Percentiles rank a stretch among this genome's conserved stretches.
Evolutionary conservation across 2,888 invertebrate species (phyloP).

Genomic region (Adela reaumurella): DNA sequence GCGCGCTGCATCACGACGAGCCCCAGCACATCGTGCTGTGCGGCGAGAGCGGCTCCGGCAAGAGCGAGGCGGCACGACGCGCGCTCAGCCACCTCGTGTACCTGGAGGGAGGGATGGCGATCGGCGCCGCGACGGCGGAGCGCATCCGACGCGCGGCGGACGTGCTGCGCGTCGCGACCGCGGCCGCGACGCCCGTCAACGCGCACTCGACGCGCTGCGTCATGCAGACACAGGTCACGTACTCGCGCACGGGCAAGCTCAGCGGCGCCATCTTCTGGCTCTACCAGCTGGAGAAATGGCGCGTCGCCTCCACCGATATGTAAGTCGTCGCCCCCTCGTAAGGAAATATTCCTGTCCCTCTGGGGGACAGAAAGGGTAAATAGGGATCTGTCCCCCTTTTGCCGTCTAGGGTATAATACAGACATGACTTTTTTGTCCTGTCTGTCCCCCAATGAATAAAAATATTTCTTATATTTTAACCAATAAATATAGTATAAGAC

Average conservation of each 20-base stretch:
- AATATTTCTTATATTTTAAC: too few relatives aligned
- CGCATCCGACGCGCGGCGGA: conserved; percentile 66
- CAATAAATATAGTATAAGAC: too few relatives aligned
- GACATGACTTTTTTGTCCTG: too few relatives aligned
- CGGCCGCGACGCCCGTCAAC: conserved; percentile 83
- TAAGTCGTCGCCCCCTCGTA: too few relatives aligned
- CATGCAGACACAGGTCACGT: conserved; percentile 77
- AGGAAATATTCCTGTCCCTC: too few relatives aligned
- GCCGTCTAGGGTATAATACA: too few relatives aligned
- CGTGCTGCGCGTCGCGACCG: conserved; percentile 74
- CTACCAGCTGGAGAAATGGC: conserved; percentile 84
- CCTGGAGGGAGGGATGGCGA: conserved; percentile 3
- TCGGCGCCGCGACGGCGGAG: conserved; percentile 44
- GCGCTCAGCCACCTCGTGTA: conserved; percentile 77
- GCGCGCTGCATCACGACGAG: conserved; percentile 83
- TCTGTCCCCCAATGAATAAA: too few relatives aligned
- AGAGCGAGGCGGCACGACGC: conserved; percentile 79
- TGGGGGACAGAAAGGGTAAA: too few relatives aligned
- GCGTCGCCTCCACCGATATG: conserved; percentile 78
- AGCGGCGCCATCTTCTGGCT: conserved; percentile 86
- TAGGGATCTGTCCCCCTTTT: too few relatives aligned
- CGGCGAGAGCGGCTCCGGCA: conserved; percentile 89
- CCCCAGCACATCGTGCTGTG: conserved; percentile 84
- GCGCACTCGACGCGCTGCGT: conserved; percentile 82
- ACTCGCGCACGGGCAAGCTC: conserved; percentile 78